These are phyloP conservation scores for Oncopeltus fasciatus DNA, from an alignment of 1,140 invertebrate genomes.

Conservation along the genomic window DNA sequence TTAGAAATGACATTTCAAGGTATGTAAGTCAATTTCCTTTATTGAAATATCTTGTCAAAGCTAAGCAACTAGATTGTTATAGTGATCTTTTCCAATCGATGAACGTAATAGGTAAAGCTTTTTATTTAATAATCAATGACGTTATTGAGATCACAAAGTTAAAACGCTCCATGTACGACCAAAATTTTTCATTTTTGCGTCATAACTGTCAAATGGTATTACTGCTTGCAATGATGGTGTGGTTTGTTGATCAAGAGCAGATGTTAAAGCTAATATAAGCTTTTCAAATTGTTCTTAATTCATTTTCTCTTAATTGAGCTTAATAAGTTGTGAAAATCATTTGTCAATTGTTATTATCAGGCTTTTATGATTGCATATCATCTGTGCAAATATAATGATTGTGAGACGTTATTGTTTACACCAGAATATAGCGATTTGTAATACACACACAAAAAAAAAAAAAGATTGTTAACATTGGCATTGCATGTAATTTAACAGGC, in stretches of 20 bases:
- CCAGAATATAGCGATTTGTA: no score
- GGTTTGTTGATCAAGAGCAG: not conserved
- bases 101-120: not conserved
- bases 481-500: no score
- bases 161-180: not conserved
- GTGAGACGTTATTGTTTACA: no score
- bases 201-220: not conserved
- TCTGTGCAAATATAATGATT: no score
- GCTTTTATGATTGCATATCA: no score
- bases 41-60: not conserved
- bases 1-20: not conserved
- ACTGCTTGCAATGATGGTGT: not conserved
- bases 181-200: not conserved
- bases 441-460: no score
- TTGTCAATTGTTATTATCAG: no score
- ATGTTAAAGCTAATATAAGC: not conserved
- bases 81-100: slow-evolving; percentile 4
- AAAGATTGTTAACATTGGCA: no score
- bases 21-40: no score
- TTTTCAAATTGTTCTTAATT: not conserved
- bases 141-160: not conserved
- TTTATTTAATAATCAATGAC: no score
- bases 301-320: no score
- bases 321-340: no score
- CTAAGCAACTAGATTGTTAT: not conserved